Conservation (phyloP, 2,888 invertebrate genomes). For the Agrotis exclamationis region DNA sequence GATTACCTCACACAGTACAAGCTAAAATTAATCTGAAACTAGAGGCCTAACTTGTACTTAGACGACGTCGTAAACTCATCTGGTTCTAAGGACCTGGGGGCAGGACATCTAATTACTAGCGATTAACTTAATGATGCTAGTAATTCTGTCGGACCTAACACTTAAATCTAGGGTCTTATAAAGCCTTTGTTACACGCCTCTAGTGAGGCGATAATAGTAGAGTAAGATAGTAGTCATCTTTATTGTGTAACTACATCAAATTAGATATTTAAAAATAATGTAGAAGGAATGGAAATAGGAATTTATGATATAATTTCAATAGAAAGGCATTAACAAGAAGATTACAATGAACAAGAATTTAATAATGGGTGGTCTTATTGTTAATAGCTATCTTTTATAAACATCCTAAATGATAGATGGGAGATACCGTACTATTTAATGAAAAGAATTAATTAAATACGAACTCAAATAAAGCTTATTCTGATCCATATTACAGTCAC, state of each 20-base stretch:
- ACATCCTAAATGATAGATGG: no score
- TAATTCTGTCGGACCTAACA: conserved; percentile 38
- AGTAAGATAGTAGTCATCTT: background rate
- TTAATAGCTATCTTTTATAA: background rate
- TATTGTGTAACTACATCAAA: no score
- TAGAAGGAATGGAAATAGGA: no score
- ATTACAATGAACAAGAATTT: background rate
- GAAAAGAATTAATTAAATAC: no score
- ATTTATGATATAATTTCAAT: no score
- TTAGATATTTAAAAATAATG: no score
- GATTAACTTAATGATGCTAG: conserved; percentile 39
- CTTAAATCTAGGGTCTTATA: conserved; percentile 15
- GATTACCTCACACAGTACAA: conserved; percentile 16
- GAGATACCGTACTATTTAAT: no score
- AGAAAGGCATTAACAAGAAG: no score
- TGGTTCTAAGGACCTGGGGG: conserved; percentile 8
- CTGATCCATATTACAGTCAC: no score
- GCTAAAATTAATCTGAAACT: conserved; percentile 34
- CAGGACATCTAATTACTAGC: conserved; percentile 42
- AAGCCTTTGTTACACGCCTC: conserved; percentile 6
- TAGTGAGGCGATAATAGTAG: background rate
- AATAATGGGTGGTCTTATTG: background rate
- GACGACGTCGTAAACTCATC: conserved; percentile 43
- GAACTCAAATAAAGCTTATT: no score
- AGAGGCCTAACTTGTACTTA: background rate